These are phyloP conservation scores for Temnothorax nylanderi DNA, from an alignment of 1,140 invertebrate species.

Conservation along the genomic window DNA sequence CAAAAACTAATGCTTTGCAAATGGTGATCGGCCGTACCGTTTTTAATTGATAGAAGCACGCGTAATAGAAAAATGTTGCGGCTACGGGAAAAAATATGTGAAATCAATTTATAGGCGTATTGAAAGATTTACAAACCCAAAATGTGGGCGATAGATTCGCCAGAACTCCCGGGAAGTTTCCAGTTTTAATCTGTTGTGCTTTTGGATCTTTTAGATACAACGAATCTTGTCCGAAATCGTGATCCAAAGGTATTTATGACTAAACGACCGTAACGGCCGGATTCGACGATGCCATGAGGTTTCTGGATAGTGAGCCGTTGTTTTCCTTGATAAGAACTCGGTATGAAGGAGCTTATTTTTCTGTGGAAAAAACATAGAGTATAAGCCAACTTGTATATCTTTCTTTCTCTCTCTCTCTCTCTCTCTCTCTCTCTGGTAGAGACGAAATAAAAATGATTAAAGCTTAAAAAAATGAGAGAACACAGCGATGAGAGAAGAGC, in stretches of 20 bases:
- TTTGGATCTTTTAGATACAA: conserved; percentile 65
- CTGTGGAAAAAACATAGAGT: conserved; percentile 44
- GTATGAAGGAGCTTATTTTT: conserved; percentile 63
- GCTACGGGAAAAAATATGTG: background rate
- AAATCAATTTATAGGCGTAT: background rate
- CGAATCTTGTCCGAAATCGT: conserved; percentile 60
- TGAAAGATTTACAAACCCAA: background rate
- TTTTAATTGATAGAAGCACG: background rate
- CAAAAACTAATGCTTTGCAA: conserved; percentile 8
- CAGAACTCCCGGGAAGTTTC: background rate
- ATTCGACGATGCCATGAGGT: background rate
- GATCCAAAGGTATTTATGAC: conserved; percentile 12
- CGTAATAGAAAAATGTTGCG: background rate
- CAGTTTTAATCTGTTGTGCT: conserved; percentile 48
- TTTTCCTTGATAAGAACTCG: conserved; percentile 37
- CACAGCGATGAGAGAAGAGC: background rate
- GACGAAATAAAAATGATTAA: background rate
- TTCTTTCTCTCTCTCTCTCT: background rate
- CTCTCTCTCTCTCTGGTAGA: background rate
- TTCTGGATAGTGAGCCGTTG: background rate
- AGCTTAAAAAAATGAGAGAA: background rate
- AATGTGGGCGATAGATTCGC: background rate
- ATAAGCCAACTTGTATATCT: background rate
- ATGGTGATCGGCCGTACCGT: background rate
- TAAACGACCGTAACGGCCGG: conserved; percentile 4